Percentiles rank a stretch among this genome's conserved stretches.
phyloP scores from a whole-genome alignment of 2,797 vertebrate species.

The Molossus molossus region DNA sequence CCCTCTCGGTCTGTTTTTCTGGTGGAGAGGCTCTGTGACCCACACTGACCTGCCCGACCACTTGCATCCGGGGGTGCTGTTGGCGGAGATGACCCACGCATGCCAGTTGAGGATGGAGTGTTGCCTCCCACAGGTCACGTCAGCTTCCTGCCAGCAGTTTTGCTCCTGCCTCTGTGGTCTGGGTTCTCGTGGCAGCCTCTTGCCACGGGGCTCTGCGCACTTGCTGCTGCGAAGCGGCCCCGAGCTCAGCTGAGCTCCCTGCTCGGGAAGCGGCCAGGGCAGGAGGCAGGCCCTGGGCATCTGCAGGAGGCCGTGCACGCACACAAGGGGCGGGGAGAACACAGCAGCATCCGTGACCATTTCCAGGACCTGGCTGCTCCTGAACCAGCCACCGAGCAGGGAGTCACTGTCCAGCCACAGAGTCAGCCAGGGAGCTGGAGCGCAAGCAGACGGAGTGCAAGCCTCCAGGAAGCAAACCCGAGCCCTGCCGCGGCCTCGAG shows the following conservation, averaged over 20 bases:
- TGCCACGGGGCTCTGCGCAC: fast-evolving
- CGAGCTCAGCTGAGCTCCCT: neutral
- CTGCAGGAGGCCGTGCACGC: fast-evolving
- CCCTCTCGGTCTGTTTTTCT: neutral
- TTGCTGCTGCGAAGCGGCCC: neutral
- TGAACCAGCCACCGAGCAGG: neutral
- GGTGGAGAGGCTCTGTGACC: neutral
- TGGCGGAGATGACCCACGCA: too few species aligned
- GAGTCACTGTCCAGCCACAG: neutral
- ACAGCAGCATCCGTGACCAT: neutral
- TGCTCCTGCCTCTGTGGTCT: neutral
- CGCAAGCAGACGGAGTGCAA: fast-evolving
- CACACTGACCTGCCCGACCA: fast-evolving
- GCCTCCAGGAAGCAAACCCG: neutral
- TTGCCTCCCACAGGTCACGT: fast-evolving
- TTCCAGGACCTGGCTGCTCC: neutral
- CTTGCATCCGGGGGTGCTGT: fast-evolving
- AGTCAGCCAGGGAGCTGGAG: neutral
- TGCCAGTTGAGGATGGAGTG: fast-evolving
- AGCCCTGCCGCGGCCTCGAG: fast-evolving
- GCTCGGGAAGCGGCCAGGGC: neutral
- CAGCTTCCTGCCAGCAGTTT: neutral
- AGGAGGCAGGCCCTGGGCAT: neutral
- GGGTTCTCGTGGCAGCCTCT: neutral
- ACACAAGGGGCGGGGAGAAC: neutral